Evolutionary conservation across 1,140 invertebrate species (phyloP).

Genomic region (Bombus confusus): DNA sequence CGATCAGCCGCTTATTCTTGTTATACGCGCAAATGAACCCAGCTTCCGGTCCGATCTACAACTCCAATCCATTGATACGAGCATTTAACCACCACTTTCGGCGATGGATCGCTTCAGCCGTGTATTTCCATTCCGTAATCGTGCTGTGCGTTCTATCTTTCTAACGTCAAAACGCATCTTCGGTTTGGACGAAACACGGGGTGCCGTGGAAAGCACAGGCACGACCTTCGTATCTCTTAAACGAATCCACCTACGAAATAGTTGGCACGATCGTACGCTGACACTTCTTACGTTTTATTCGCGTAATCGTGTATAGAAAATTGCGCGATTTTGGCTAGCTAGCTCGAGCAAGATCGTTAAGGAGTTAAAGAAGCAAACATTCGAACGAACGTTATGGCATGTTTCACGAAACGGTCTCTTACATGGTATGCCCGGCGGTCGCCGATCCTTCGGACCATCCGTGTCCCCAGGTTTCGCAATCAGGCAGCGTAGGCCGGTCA

Average conservation of each 20-base stretch:
- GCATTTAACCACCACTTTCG: neutral
- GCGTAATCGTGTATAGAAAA: too few species aligned
- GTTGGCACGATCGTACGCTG: too few species aligned
- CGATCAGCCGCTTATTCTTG: neutral
- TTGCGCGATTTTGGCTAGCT: too few species aligned
- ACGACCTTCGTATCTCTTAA: too few species aligned
- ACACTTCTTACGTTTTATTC: too few species aligned
- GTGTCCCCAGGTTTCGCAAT: constrained; percentile 75
- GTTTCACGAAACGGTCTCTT: neutral
- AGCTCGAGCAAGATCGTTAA: too few species aligned
- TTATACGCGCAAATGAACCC: neutral
- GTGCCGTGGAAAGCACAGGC: too few species aligned
- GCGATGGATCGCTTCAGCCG: neutral
- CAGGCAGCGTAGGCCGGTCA: constrained; percentile 79
- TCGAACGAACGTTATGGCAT: neutral
- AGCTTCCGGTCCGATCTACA: neutral
- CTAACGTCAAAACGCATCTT: too few species aligned
- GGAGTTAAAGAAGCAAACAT: constrained; percentile 1
- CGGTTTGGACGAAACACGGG: fast-evolving
- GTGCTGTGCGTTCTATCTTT: too few species aligned
- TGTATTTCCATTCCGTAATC: too few species aligned
- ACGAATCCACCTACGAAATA: too few species aligned
- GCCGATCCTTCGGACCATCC: constrained; percentile 12
- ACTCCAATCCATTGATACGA: neutral
- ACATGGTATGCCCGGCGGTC: neutral